Percentiles rank a stretch among this genome's conserved stretches.
These are phyloP conservation scores for Panopea generosa DNA, from an alignment of 2,888 invertebrate species.

Conservation along the genomic window DNA sequence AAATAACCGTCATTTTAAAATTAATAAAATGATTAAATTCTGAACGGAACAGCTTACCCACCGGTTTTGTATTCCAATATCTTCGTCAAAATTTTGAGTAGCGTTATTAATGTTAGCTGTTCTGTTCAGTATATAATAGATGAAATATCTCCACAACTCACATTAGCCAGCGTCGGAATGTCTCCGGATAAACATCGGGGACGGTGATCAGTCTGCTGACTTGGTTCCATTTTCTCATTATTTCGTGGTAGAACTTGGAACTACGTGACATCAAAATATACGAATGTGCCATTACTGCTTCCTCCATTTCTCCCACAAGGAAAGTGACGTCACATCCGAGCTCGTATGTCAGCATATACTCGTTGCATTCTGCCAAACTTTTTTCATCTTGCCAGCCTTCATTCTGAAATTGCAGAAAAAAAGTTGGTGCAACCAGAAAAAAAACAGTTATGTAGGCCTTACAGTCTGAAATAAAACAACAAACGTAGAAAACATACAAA, in stretches of 20 bases:
- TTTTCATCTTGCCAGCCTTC: slow-evolving; percentile 51
- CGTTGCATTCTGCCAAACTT: slow-evolving; percentile 44
- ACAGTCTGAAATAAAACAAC: not conserved
- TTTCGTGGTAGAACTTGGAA: slow-evolving; percentile 20
- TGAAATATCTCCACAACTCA: too few species aligned
- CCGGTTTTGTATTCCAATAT: too few species aligned
- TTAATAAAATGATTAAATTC: too few species aligned
- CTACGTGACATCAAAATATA: slow-evolving; percentile 48
- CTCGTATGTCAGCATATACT: slow-evolving; percentile 50
- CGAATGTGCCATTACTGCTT: slow-evolving; percentile 36
- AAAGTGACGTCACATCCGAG: slow-evolving; percentile 59
- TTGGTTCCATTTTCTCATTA: slow-evolving; percentile 7
- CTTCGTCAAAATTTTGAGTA: too few species aligned
- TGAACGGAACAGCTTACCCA: too few species aligned
- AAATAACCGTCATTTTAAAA: too few species aligned
- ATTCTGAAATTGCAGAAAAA: slow-evolving; percentile 18
- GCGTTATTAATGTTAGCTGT: too few species aligned
- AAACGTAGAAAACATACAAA: not conserved
- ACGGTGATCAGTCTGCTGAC: slow-evolving; percentile 27
- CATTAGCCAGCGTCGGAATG: slow-evolving; percentile 34
- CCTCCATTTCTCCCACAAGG: slow-evolving; percentile 39
- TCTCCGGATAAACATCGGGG: slow-evolving; percentile 28
- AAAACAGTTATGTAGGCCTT: too few species aligned
- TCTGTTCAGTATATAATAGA: too few species aligned
- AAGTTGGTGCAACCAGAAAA: too few species aligned